Base-by-base conservation (phyloP, 2,113 vertebrate species). In the Mustela lutreola region DNA sequence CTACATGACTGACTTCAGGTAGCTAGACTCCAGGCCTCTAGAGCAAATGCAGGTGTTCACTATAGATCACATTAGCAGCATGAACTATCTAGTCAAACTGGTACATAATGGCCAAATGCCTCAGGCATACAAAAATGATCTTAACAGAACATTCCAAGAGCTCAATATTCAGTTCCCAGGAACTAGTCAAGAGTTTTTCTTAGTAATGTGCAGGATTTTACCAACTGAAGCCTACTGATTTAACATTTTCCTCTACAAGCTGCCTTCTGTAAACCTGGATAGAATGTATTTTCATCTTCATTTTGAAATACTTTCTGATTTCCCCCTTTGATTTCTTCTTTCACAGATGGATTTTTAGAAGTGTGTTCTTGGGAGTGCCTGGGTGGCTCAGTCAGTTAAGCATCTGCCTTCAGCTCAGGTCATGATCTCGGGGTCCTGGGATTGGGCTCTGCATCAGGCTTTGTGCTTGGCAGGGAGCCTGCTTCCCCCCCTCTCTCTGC, bases 231-330 rank as follows among this genome's bases (percentile, higher is more conserved):
- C 21, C n/a, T 79, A 36, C 31, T 80, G 45, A 75, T 45, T 75
- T 88, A 22, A 75, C 22, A 22, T 88, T 92, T 91, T 92, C 56
- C 45, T 92, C 11, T 22, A 88, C 36, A 87, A 62, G 28, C 11
- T 22, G 5, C 28, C 76, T 56, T 63, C 76, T 21, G 45, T 67
- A 92, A 75, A 82, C 70, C 82, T 63, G 63, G 26, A 63, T 95
- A 71, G 70, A 28, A 70, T 79, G 14, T 75, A 53, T 95, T 63
- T 88, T 82, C 65, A 87, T 87, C 14, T 81, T 88, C 42, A 50
- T 81, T 92, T 92, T 21, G n/a, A 75, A 82, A 89, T 87, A 56
- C 22, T 86, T 96, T 58, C 26, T 73, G 45, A 62, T 81, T 87
- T 75, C 5, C 56, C 15, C 53, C 53, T 92, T 92, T 92, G 50